Evolutionary conservation across 1,140 invertebrate species (phyloP).

Genomic region (Xylocopa sonorina): DNA sequence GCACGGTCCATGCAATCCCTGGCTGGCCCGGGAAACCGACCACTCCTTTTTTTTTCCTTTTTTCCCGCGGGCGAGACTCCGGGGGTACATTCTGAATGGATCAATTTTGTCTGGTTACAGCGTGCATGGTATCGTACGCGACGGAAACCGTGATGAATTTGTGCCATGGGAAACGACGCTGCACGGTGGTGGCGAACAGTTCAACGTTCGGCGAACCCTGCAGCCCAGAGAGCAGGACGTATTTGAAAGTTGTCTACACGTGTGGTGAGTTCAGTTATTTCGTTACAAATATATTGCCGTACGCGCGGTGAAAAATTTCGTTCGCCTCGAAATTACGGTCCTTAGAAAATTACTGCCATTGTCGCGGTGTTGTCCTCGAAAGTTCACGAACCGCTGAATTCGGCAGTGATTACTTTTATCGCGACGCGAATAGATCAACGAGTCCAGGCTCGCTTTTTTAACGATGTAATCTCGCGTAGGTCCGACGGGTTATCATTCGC

Average conservation of each 20-base stretch:
- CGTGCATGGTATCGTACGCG: slow-evolving; percentile 92
- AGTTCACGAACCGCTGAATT: too few species aligned
- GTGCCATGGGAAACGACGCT: slow-evolving; percentile 93
- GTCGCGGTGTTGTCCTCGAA: too few species aligned
- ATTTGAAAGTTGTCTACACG: slow-evolving; percentile 95
- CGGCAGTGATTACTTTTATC: too few species aligned
- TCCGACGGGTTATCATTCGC: not conserved
- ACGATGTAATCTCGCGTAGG: not conserved
- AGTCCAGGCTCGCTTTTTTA: too few species aligned
- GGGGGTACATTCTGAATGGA: not conserved
- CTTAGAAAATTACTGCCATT: too few species aligned
- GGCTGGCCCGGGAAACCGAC: not conserved
- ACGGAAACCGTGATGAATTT: slow-evolving; percentile 94
- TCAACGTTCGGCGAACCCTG: slow-evolving; percentile 94
- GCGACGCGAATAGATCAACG: too few species aligned
- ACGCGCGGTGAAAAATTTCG: too few species aligned
- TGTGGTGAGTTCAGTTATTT: slow-evolving; percentile 89
- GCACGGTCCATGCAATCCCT: not conserved
- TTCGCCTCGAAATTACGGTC: too few species aligned
- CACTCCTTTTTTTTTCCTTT: not conserved
- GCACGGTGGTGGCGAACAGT: slow-evolving; percentile 90
- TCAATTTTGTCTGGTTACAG: slow-evolving; percentile 82
- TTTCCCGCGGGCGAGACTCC: not conserved
- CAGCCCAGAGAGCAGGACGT: slow-evolving; percentile 90
- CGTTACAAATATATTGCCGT: not conserved